Conservation (phyloP, 1,140 invertebrate genomes). For the Megalopta genalis region DNA sequence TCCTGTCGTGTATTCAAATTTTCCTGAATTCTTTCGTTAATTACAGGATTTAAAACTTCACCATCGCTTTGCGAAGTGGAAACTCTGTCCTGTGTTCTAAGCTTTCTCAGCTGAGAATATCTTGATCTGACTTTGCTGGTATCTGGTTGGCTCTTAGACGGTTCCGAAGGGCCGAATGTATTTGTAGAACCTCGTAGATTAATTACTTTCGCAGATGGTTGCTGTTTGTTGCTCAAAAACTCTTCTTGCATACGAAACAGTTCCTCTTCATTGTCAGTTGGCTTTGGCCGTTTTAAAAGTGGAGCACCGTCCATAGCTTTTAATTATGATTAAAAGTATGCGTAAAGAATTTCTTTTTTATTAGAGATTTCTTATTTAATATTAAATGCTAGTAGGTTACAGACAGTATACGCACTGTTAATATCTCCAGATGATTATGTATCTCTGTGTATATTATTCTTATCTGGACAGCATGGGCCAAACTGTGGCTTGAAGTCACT, state of each 20-base stretch:
- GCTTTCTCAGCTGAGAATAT: conserved; percentile 62
- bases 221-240: conserved; percentile 80
- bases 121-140: conserved; percentile 62
- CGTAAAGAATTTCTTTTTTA: neutral
- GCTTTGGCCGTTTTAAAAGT: conserved; percentile 81
- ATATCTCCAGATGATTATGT: neutral
- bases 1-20: conserved; percentile 54
- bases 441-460: too few species aligned
- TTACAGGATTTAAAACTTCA: conserved; percentile 51
- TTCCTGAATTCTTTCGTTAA: conserved; percentile 31
- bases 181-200: conserved; percentile 68
- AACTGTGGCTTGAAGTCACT: too few species aligned
- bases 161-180: neutral
- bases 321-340: neutral
- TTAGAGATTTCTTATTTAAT: neutral
- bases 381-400: conserved; percentile 1
- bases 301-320: conserved; percentile 36
- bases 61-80: conserved; percentile 60
- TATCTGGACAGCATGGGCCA: too few species aligned
- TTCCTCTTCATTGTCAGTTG: conserved; percentile 84
- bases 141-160: neutral
- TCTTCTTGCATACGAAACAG: conserved; percentile 86
- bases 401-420: neutral
- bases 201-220: conserved; percentile 82
- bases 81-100: conserved; percentile 50